Conservation (phyloP, 2,888 invertebrate genomes). For the Steinernema scapterisci region DNA sequence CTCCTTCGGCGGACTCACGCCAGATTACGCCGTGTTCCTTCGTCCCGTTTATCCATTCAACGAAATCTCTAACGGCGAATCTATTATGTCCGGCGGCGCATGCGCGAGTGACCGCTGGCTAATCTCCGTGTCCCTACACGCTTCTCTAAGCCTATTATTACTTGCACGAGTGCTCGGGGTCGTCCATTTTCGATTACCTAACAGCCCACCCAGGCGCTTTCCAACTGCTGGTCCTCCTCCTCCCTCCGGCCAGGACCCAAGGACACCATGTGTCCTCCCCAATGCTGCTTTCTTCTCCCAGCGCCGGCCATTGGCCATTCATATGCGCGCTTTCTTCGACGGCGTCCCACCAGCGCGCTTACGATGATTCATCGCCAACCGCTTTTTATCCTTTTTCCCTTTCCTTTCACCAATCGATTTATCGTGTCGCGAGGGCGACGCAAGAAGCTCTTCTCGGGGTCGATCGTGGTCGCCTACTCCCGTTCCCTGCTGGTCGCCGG, state of each 20-base stretch:
- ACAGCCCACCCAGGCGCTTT: neutral
- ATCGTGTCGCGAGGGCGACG: constrained; percentile 13
- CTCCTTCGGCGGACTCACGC: neutral
- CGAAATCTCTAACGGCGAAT: neutral
- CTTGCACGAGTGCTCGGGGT: neutral
- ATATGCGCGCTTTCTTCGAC: constrained; percentile 2
- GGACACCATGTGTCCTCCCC: neutral
- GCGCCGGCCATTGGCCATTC: constrained; percentile 23
- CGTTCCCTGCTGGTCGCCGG: constrained; percentile 12
- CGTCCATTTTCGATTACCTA: constrained; percentile 29
- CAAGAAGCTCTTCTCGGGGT: constrained; percentile 21
- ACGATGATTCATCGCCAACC: constrained; percentile 21
- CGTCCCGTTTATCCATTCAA: neutral
- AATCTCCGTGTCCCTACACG: constrained; percentile 10
- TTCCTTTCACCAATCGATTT: constrained; percentile 29
- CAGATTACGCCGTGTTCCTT: constrained; percentile 16
- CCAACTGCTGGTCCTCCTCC: too few relatives aligned
- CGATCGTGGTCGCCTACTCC: constrained; percentile 18
- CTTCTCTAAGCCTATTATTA: constrained; percentile 29
- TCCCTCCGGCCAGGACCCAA: too few relatives aligned
- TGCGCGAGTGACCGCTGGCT: constrained; percentile 21
- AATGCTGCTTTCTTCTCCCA: neutral
- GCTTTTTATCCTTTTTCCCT: constrained; percentile 25
- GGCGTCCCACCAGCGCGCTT: constrained; percentile 21
- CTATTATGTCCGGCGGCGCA: constrained; percentile 15